Evolutionary conservation across 2,113 vertebrate genomes (phyloP).

Genomic region (Mesembrinibis cayennensis): DNA sequence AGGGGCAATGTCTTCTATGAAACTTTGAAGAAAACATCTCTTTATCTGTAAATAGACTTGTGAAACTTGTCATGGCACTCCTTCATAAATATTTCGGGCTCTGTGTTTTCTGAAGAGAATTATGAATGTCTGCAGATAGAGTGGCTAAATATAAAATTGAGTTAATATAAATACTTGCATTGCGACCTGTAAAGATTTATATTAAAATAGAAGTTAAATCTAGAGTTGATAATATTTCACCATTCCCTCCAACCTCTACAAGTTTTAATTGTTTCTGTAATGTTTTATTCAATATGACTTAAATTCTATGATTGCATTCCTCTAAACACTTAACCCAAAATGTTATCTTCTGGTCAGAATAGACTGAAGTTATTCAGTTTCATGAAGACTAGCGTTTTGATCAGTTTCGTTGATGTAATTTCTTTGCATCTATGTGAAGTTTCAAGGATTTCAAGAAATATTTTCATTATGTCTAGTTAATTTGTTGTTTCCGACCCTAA

Average conservation of each 20-base stretch:
- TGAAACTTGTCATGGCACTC: background rate
- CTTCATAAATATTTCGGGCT: background rate
- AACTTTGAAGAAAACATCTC: background rate
- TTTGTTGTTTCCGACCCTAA: background rate
- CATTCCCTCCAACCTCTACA: background rate
- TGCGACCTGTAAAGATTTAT: background rate
- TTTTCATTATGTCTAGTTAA: background rate
- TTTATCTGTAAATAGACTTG: background rate
- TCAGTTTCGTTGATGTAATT: background rate
- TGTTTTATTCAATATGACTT: background rate
- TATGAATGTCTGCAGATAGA: background rate
- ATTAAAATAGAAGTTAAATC: background rate
- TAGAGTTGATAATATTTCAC: background rate
- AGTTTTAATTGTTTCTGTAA: background rate
- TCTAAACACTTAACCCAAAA: background rate
- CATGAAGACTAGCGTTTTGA: background rate
- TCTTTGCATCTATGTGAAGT: background rate
- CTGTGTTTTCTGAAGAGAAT: background rate
- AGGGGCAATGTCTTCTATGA: background rate
- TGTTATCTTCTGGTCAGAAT: background rate
- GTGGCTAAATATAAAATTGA: background rate
- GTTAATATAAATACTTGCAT: background rate
- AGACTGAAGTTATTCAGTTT: background rate
- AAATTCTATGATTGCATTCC: background rate
- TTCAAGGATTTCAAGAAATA: background rate